A percentile compares a stretch with the other conserved stretches of the same genome.
Conservation (phyloP, 2,888 invertebrate genomes). For the Synanthedon formicaeformis region DNA sequence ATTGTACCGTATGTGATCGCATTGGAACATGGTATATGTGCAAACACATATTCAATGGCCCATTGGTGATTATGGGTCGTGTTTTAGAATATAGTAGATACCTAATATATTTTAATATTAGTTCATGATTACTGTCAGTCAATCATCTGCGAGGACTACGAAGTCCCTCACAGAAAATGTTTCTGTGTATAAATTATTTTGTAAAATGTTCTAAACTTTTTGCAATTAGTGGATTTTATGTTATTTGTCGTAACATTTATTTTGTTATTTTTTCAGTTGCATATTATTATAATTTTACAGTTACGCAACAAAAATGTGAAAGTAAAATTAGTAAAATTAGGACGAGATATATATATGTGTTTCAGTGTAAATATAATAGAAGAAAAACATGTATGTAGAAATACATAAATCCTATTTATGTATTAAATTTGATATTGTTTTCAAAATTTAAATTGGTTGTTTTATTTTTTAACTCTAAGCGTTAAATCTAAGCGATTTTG, state of each 20-base stretch:
- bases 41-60: conserved; percentile 13
- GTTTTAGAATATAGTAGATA: conserved; percentile 32
- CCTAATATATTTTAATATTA: conserved; percentile 43
- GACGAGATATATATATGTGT: conserved; percentile 47
- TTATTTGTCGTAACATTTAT: conserved; percentile 36
- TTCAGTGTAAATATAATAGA: conserved; percentile 67
- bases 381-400: conserved; percentile 64
- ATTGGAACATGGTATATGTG: conserved; percentile 13
- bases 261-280: conserved; percentile 58
- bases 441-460: conserved; percentile 58
- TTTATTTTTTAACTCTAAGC: conserved; percentile 30
- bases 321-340: conserved; percentile 39
- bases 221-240: conserved; percentile 33
- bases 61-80: conserved; percentile 6
- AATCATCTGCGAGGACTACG: neutral
- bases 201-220: conserved; percentile 49
- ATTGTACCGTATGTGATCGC: conserved; percentile 6
- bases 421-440: conserved; percentile 72
- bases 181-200: conserved; percentile 55
- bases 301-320: conserved; percentile 49
- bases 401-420: conserved; percentile 70
- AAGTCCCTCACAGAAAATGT: conserved; percentile 10
- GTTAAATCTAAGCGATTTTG: neutral
- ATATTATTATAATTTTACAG: conserved; percentile 38
- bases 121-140: conserved; percentile 32